Percentiles rank a stretch among this genome's conserved stretches.
phyloP scores from a whole-genome alignment of 2,888 invertebrate species.

The Troilus luridus region DNA sequence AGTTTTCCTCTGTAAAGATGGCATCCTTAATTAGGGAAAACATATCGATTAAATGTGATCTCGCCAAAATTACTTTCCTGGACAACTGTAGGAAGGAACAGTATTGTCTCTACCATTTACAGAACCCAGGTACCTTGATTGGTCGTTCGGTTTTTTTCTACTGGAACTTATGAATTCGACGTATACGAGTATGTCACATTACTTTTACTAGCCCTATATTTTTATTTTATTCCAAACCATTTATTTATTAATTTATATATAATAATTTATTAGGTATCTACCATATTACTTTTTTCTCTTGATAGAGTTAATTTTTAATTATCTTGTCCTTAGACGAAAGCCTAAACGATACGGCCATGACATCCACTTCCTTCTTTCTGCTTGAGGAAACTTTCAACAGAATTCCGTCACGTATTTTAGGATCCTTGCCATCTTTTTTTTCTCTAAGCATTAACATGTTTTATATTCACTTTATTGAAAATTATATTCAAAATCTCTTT shows the following conservation, averaged over 20 bases:
- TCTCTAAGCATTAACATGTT: neutral
- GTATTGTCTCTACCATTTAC: too few species aligned
- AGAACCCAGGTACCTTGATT: too few species aligned
- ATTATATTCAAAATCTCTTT: neutral
- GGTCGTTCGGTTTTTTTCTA: too few species aligned
- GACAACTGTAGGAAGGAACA: too few species aligned
- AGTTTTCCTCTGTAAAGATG: too few species aligned
- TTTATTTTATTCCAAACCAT: neutral
- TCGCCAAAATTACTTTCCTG: too few species aligned
- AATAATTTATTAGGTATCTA: neutral
- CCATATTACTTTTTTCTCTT: neutral
- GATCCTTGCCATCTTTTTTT: neutral
- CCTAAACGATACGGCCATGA: constrained; percentile 1
- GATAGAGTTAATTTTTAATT: neutral
- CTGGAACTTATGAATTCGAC: too few species aligned
- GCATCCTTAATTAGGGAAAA: too few species aligned
- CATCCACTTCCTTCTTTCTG: constrained; percentile 10
- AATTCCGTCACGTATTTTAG: constrained; percentile 10
- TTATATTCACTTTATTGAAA: neutral
- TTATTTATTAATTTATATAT: neutral
- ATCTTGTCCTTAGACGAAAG: neutral
- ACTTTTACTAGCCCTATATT: neutral
- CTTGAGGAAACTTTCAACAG: neutral
- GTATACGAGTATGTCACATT: too few species aligned
- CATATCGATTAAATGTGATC: too few species aligned